phyloP scores from a whole-genome alignment of 2,888 invertebrate genomes.

The Drosophila atripex region DNA sequence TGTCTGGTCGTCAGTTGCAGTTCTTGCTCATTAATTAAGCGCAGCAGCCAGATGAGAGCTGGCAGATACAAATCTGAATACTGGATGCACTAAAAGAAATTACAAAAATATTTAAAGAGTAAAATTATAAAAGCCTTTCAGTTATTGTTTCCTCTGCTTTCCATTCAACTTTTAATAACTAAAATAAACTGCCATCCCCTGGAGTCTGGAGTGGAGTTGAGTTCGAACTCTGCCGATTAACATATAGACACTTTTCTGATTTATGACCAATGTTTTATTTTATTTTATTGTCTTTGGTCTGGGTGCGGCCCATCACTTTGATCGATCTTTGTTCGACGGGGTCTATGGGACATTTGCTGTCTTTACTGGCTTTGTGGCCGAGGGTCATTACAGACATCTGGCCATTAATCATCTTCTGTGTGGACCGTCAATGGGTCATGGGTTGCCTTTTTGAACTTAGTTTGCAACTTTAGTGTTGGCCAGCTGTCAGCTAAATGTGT shows the following conservation, averaged over 20 bases:
- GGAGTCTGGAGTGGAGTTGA: too few relatives aligned
- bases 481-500: conserved; percentile 30
- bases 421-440: conserved; percentile 41
- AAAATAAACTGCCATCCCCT: conserved; percentile 10
- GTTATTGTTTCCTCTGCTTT: too few relatives aligned
- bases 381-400: conserved; percentile 39
- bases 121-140: too few relatives aligned
- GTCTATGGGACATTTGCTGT: background rate
- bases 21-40: conserved; percentile 44
- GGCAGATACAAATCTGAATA: conserved; percentile 29
- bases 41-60: conserved; percentile 28
- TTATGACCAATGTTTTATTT: conserved; percentile 30
- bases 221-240: conserved; percentile 38
- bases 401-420: conserved; percentile 37
- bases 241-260: conserved; percentile 41
- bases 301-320: conserved; percentile 34
- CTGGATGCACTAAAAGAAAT: conserved; percentile 9
- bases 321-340: conserved; percentile 38
- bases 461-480: conserved; percentile 24
- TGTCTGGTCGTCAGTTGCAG: conserved; percentile 41
- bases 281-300: conserved; percentile 22
- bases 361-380: conserved; percentile 8
- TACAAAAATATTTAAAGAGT: too few relatives aligned
- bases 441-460: conserved; percentile 14
- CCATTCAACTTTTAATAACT: conserved; percentile 9